Conservation (phyloP, 2,797 vertebrate genomes). For the Myioborus miniatus region DNA sequence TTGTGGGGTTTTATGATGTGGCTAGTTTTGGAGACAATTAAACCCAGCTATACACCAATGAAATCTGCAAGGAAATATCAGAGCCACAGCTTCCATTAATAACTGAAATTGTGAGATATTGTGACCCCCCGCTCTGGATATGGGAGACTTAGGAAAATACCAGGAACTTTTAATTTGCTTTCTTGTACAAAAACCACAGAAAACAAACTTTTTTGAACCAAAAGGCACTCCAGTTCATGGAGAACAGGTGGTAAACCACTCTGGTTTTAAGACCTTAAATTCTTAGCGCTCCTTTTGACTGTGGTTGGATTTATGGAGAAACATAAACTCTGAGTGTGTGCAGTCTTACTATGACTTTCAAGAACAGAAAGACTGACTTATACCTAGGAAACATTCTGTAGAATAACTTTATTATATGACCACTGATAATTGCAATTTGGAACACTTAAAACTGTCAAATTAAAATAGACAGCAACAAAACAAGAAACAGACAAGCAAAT, state of each 20-base stretch:
- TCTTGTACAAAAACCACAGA: background rate
- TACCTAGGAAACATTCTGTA: background rate
- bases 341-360: background rate
- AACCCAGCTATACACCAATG: background rate
- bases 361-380: background rate
- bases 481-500: background rate
- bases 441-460: slow-evolving; percentile 32
- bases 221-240: background rate
- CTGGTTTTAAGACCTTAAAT: background rate
- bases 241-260: background rate
- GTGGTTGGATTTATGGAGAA: background rate
- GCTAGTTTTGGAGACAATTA: slow-evolving; percentile 6
- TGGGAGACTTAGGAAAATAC: background rate
- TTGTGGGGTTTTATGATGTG: background rate
- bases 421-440: slow-evolving; percentile 39
- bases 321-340: background rate
- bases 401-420: slow-evolving; percentile 24
- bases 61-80: slow-evolving; percentile 33
- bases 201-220: background rate
- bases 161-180: background rate
- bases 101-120: background rate
- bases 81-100: background rate
- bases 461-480: background rate
- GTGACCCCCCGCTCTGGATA: background rate
- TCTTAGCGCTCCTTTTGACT: background rate